Conservation (phyloP, 2,888 invertebrate species). For the Leptopterna dolabrata region DNA sequence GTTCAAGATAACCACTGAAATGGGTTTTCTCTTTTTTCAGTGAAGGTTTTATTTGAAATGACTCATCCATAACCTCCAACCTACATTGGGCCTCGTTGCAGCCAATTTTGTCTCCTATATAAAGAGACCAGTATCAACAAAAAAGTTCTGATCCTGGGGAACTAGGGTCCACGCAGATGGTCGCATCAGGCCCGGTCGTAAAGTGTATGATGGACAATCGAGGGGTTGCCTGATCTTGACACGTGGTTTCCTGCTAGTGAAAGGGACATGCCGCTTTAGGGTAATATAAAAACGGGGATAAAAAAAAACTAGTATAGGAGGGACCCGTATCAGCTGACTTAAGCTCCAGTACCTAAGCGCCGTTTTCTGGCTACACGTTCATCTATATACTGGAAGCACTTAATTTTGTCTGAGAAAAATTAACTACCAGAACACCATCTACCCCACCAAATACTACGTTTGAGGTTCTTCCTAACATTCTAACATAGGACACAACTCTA, state of each 20-base stretch:
- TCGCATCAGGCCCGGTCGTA: slow-evolving; percentile 18
- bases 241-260: slow-evolving; percentile 3
- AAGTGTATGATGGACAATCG: slow-evolving; percentile 19
- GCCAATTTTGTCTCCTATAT: not conserved
- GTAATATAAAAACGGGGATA: not conserved
- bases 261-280: not conserved
- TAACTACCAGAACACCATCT: too few species aligned
- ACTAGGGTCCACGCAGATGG: not conserved
- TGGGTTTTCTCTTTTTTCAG: too few species aligned
- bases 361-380: not conserved
- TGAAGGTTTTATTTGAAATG: too few species aligned
- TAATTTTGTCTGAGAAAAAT: too few species aligned
- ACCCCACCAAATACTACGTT: too few species aligned
- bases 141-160: not conserved
- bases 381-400: not conserved
- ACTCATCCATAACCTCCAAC: not conserved
- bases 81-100: not conserved
- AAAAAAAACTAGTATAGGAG: not conserved
- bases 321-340: not conserved
- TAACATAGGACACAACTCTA: too few species aligned
- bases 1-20: too few species aligned
- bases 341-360: not conserved
- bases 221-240: slow-evolving; percentile 7
- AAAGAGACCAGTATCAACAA: not conserved
- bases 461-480: too few species aligned